Conservation (phyloP, 2,797 vertebrate species). For the Perodicticus potto region DNA sequence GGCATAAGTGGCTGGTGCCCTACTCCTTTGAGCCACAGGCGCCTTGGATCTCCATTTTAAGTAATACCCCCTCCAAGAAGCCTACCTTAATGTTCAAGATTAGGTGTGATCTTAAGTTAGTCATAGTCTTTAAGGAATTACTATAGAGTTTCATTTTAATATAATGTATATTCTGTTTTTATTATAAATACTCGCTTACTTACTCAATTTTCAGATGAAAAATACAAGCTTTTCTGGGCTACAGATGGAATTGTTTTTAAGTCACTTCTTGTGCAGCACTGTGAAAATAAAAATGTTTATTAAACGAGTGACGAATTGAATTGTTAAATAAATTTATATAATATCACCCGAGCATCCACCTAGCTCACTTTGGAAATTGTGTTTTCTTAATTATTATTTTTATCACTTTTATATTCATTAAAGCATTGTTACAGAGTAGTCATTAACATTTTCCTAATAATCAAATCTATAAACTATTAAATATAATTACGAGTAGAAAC, state of each 20-base stretch:
- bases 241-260: background rate
- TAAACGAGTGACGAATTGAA: background rate
- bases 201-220: background rate
- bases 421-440: background rate
- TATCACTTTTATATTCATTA: background rate
- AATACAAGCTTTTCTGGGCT: background rate
- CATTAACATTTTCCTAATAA: background rate
- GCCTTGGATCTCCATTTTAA: background rate
- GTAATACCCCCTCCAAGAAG: background rate
- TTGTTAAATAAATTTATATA: background rate
- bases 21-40: too few species aligned
- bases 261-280: background rate
- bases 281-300: background rate
- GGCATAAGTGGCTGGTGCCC: too few species aligned
- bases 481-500: slow-evolving; percentile 24
- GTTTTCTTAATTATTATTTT: background rate
- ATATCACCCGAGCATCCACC: background rate
- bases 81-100: background rate
- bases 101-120: background rate
- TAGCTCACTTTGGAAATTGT: slow-evolving; percentile 2
- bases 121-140: background rate
- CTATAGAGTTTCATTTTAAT: background rate
- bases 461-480: background rate
- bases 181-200: background rate
- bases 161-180: background rate